Base-by-base conservation (phyloP, 1,140 invertebrate genomes). In the Riptortus pedestris region DNA sequence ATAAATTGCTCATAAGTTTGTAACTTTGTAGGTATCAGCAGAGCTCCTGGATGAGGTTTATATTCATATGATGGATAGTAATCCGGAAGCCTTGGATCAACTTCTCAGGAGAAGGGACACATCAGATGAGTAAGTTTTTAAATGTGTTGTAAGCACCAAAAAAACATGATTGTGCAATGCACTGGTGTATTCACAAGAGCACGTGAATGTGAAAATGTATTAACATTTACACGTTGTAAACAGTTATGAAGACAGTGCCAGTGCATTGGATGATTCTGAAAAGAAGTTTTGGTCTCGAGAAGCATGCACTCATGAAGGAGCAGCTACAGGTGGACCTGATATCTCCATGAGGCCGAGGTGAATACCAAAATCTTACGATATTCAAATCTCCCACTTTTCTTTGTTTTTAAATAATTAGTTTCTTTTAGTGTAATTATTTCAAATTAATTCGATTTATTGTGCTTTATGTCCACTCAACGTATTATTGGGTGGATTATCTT, bases 11-110 rank as follows among this genome's bases (percentile, higher is more conserved):
- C n/a, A n/a, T n/a, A n/a, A n/a, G n/a, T n/a, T n/a, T n/a, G n/a
- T n/a, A n/a, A 38, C 5, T 7, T 38, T 70, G n/a, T 70, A 81
- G 78, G 73, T 93, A 51, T 80, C 88, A 14, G 82, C 88, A 0
- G 88, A 90, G 67, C 73, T 92, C 24, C 74, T 93, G 61, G 87
- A 94, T 72, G 87, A 93, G 71, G 81, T 92, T 18, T 91, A 93
- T 73, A 78, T 89, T 9, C 82, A 90, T 69, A 83, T 93, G 75
- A 83, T 91, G 75, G 90, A 93, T 71, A 82, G 80, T 22, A 82
- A 89, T 74, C 91, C 91, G 0, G 85, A 86, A 33, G 82, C 83
- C 47, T 76, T 93, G 45, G 87, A 92, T 74, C 74, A 79, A 48
- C 74, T 89, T 48, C 75, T 89, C 64, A 72, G 75, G 74, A 78